Base-by-base conservation (phyloP, 1,140 invertebrate species). In the Diorhabda elongata region DNA sequence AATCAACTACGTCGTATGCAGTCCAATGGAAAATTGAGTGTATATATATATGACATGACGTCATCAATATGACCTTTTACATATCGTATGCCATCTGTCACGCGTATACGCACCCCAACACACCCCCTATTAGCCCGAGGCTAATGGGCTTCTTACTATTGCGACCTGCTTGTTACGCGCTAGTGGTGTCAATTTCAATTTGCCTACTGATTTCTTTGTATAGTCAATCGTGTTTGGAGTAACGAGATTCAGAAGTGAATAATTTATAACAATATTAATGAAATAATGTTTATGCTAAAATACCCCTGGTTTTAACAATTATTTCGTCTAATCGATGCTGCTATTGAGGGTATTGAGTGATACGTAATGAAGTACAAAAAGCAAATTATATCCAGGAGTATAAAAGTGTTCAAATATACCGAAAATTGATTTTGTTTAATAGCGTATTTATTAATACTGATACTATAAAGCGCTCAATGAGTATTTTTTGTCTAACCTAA, bases 221-320 rank as follows among this genome's bases (percentile, higher is more conserved):
- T 52, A 52, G 47, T 8, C 47, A 52, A 52, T 52, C n/a, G 47
- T 52, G n/a, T 52, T 52, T 52, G 47, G n/a, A 8, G n/a, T 52
- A 52, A 52, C 47, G n/a, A 52, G 47, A 52, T 52, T 52, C n/a
- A 52, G n/a, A 52, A 52, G 47, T 52, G 47, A 52, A 52, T 52
- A 52, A 8, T 52, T 52, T 52, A 52, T 52, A n/a, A n/a, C 6
- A 4, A 52, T 3, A 8, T 4, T 52, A 26, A 26, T 26, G 26
- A 26, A 26, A 26, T 26, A 26, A 26, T 26, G 26, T 26, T 26
- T 26, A 26, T 26, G 26, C 26, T 26, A 26, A 26, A 26, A 26
- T 26, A 26, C 26, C 26, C 26, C 26, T 26, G 26, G 26, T 1
- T 26, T 26, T 26, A 26, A 26, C 26, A 26, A 26, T 26, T 26